Evolutionary conservation across 2,797 vertebrate genomes (phyloP).

Genomic region (Ptychobarbus kaznakovi): DNA sequence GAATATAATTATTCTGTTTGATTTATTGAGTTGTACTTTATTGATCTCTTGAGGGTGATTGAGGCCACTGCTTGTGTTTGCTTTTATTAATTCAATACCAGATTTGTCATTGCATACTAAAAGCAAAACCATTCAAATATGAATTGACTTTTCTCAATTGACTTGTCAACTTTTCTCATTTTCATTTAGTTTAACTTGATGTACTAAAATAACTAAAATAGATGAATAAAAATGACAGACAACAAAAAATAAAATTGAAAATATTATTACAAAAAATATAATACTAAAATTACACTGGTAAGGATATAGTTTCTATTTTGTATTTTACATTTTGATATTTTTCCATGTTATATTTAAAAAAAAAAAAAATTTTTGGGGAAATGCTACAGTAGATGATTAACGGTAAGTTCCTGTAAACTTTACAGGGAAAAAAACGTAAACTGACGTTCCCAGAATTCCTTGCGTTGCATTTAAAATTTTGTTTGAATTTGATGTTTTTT

Average conservation of each 20-base stretch:
- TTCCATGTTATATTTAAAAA: background rate
- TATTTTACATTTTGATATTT: too few species aligned
- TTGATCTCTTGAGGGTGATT: background rate
- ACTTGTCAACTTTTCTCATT: background rate
- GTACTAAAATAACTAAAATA: background rate
- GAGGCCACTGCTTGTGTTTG: background rate
- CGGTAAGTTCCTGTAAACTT: too few species aligned
- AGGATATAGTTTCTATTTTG: background rate
- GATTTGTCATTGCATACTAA: background rate
- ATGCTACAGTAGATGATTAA: too few species aligned
- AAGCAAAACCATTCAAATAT: background rate
- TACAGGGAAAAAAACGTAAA: too few species aligned
- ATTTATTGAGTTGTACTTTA: background rate
- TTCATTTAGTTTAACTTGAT: background rate
- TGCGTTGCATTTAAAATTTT: too few species aligned
- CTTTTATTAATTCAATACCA: background rate
- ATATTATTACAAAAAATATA: background rate
- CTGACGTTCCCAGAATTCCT: too few species aligned
- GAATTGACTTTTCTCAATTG: too few species aligned
- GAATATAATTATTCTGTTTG: background rate
- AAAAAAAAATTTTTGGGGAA: too few species aligned
- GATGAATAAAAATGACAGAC: too few species aligned
- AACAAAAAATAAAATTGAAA: background rate
- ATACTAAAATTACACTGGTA: background rate
- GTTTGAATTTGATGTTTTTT: too few species aligned